Evolutionary conservation across 2,888 invertebrate species (phyloP), one percentile per base, ranked within the genome.

Genomic region (Arenicola marina): DNA sequence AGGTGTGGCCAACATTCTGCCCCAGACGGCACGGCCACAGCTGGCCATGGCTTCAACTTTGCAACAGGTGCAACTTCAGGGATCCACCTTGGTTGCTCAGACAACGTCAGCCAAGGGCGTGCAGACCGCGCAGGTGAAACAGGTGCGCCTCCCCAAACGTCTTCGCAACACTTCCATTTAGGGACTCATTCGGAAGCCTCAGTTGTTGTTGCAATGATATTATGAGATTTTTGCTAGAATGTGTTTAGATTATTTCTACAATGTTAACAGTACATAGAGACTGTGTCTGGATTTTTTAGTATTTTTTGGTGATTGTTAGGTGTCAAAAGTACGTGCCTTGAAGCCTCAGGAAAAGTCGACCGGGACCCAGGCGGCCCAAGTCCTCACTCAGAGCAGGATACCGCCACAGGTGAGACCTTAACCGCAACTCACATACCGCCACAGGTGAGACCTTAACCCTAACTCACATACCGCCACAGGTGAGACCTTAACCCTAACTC

Each of bases 1-100:
- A 66, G 66, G 61, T 28, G 62, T 66, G 2, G 61, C 63, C 28
- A 63, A 66, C 58, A 66, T 66, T n/a, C 61, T 66, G 26, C 66
- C 66, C 4, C 66, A 66, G 45, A 46, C 60, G 11, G 43, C 56
- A 33, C 45, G 61, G 15, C 43, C 58, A n/a, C n/a, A n/a, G n/a
- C n/a, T n/a, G n/a, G n/a, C n/a, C n/a, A n/a, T n/a, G n/a, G n/a
- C n/a, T n/a, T n/a, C n/a, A n/a, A n/a, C n/a, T n/a, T n/a, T n/a
- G n/a, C n/a, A n/a, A n/a, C n/a, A n/a, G n/a, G n/a, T n/a, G n/a
- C n/a, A n/a, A n/a, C n/a, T n/a, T n/a, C n/a, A n/a, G n/a, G n/a
- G n/a, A n/a, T n/a, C n/a, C n/a, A n/a, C n/a, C n/a, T n/a, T n/a
- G n/a, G n/a, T n/a, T n/a, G n/a, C n/a, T n/a, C n/a, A n/a, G n/a